Conservation (phyloP, 2,113 vertebrate genomes). For the Ceyx margarethae region DNA sequence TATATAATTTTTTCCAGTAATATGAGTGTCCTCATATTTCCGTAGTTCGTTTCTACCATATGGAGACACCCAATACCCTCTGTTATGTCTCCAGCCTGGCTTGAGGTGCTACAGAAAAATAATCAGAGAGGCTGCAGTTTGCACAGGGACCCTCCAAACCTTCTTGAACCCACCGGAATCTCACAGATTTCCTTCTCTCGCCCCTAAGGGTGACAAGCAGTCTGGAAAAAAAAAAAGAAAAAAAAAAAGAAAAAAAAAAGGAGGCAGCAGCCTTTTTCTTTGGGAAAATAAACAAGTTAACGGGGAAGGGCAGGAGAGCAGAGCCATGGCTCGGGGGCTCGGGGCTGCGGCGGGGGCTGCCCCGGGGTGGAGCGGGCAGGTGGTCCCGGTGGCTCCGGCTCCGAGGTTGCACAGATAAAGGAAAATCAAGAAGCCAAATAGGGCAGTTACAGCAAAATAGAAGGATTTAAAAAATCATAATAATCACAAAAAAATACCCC, state of each 20-base stretch:
- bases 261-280: neutral
- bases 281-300: constrained; percentile 24
- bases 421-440: neutral
- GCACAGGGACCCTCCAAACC: neutral
- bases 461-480: neutral
- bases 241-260: neutral
- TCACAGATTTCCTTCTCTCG: neutral
- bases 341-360: neutral
- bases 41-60: neutral
- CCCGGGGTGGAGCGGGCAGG: neutral
- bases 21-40: neutral
- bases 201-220: neutral
- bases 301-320: neutral
- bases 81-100: neutral
- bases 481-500: too few relatives aligned
- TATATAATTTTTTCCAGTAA: neutral
- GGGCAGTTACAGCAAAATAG: neutral
- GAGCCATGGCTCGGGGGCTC: neutral
- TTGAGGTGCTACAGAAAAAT: neutral
- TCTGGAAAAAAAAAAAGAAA: neutral
- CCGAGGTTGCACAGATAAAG: neutral
- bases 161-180: neutral
- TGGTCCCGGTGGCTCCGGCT: neutral
- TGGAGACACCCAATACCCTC: constrained; percentile 6
- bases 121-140: neutral